A percentile compares a stretch with the other conserved stretches of the same genome.
Evolutionary conservation across 64 coral and sea anemone species (phyloP).

Genomic region (Actinia equina): DNA sequence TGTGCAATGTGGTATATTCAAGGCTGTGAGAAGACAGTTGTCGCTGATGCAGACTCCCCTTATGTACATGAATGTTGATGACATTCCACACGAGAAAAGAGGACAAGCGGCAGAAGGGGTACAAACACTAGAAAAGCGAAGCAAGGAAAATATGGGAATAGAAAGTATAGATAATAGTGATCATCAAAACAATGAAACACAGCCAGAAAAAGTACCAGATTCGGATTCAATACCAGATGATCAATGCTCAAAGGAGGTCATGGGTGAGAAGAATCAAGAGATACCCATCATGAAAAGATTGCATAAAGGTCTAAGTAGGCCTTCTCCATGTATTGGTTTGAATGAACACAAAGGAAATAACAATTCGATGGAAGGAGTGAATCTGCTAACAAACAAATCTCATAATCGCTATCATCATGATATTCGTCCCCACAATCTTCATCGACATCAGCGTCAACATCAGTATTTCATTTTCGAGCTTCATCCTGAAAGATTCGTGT

Average conservation of each 20-base stretch:
- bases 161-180: neutral
- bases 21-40: neutral
- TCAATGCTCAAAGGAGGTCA: neutral
- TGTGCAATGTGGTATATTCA: neutral
- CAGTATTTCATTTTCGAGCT: neutral
- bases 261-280: neutral
- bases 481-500: neutral
- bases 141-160: neutral
- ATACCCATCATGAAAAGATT: neutral
- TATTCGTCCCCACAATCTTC: neutral
- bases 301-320: neutral
- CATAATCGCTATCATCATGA: neutral
- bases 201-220: neutral
- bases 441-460: neutral
- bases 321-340: neutral
- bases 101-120: neutral
- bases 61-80: neutral
- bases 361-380: neutral
- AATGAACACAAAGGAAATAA: neutral
- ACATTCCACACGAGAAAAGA: neutral
- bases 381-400: neutral
- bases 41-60: neutral
- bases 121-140: neutral
- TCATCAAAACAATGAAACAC: neutral
- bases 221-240: neutral